Evolutionary conservation across 2,888 invertebrate genomes (phyloP), one percentile per base, ranked within the genome.

Genomic region (Thymelicus sylvestris): DNA sequence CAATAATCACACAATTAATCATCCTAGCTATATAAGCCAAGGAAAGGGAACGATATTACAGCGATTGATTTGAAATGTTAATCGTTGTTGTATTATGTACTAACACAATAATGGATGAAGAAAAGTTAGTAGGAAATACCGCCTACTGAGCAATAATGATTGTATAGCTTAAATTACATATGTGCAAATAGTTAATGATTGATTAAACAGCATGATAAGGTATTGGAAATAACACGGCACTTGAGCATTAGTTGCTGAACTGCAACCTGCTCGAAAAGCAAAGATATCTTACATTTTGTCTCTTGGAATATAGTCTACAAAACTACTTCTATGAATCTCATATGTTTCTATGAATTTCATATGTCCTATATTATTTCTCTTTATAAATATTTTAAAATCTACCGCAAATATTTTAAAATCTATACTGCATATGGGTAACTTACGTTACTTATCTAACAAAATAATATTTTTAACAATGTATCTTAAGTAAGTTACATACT

Each of bases 21-120:
- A 61, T 38, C 50, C 19, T 38, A 19, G 41, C 47, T 62, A 52
- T 52, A n/a, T 63, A 12, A 44, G 62, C 62, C 55, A 62, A 63
- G 55, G 55, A 63, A 62, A 55, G 62, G 52, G 63, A 63, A 55
- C 12, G 52, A 62, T 52, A 52, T 15, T 31, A 19, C 50, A 31
- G 8, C 52, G 15, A n/a, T 67, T 59, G 38, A 67, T 61, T 63
- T 63, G 41, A 63, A 63, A 68, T 68, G 62, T 68, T 68, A 63
- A 63, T 62, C 44, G 44, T 10, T 61, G 41, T 63, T 68, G 52
- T 6, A 44, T 44, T 63, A 44, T 62, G 62, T 63, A 52, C 59
- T 59, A 59, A 59, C 47, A 63, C 31, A 31, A 55, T 31, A 60
- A 48, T 39, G 38, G 39, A 39, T 39, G 39, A 59, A 59, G 59